Evolutionary conservation across 2,888 invertebrate genomes (phyloP), one percentile per base, ranked within the genome.

Genomic region (Neoascia interrupta): DNA sequence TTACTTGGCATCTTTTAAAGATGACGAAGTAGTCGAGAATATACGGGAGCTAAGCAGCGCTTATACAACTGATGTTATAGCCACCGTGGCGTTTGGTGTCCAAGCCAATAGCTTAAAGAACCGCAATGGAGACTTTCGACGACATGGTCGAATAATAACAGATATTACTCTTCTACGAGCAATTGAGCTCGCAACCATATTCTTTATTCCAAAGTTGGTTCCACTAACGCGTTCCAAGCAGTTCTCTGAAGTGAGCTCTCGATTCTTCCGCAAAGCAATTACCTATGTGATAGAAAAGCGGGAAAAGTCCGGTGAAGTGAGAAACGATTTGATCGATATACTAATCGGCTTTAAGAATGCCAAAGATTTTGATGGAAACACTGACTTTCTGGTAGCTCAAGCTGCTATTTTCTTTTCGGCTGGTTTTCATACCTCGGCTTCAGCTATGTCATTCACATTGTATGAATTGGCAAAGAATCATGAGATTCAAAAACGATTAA

Each of bases 251-350:
- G 56, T 83, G 28, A 26, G 82, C 0, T 51, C 75, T 0, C 34
- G 47, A 0, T 90, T 89, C 56, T 63, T 90, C 1, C 82, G 85
- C 2, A 53, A 79, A 0, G 82, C 84, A 0, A 86, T 90, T n/a
- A 86, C 84, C 79, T 83, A 86, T 1, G 86, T 87, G 0, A 86
- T 90, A 5, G 70, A 82, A 0, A 83, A 87, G 5, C 84, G 90
- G 5, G 83, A 84, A 16, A 82, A 85, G 16, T 84, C 85, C 1
- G 88, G 87, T 1, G 31, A 75, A 0, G 84, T 83, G 21, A 82
- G 89, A 36, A 85, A 87, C 28, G 90, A 90, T 82, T 85, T 90
- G 0, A 86, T 90, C 16, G 90, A 90, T 68, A 79, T 87, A n/a
- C 11, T 81, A 90, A n/a, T 81, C 90, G 37, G 85, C 87, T n/a